Percentiles rank a stretch among this genome's conserved stretches.
These are phyloP conservation scores for Gavialis gangeticus DNA, from an alignment of 2,113 vertebrate genomes.

Conservation along the genomic window DNA sequence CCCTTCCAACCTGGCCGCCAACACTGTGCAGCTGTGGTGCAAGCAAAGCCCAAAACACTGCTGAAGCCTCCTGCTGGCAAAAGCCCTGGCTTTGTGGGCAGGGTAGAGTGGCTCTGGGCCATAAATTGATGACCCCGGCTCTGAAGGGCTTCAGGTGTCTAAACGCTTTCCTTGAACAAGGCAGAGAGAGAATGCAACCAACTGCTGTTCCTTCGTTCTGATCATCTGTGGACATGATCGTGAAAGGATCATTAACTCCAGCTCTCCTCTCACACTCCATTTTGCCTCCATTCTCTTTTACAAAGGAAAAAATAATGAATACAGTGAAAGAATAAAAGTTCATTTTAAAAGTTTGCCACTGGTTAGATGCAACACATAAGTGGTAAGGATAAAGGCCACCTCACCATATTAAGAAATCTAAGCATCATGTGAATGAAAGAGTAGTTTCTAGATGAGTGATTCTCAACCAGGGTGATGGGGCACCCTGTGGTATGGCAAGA, in stretches of 20 bases:
- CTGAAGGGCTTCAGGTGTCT: neutral
- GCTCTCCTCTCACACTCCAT: neutral
- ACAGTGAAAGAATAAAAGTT: neutral
- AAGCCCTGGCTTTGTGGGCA: too few species aligned
- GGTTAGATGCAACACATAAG: neutral
- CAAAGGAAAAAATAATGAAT: neutral
- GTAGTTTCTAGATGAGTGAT: neutral
- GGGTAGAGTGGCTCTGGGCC: too few species aligned
- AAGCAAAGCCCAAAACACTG: too few species aligned
- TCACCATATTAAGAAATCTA: neutral
- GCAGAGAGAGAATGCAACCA: neutral
- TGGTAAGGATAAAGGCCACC: neutral
- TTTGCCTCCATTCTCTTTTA: slow-evolving; percentile 1
- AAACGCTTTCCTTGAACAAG: neutral
- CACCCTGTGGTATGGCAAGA: too few species aligned
- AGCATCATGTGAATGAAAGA: neutral
- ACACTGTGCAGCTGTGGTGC: too few species aligned
- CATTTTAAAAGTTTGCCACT: neutral
- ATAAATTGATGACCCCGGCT: too few species aligned
- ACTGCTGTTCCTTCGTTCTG: neutral
- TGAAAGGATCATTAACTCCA: slow-evolving; percentile 23
- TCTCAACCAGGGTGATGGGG: too few species aligned
- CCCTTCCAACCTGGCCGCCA: too few species aligned
- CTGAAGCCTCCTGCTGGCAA: too few species aligned
- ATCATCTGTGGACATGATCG: neutral